phyloP scores from a whole-genome alignment of 2,888 invertebrate genomes.

The Labia minor region DNA sequence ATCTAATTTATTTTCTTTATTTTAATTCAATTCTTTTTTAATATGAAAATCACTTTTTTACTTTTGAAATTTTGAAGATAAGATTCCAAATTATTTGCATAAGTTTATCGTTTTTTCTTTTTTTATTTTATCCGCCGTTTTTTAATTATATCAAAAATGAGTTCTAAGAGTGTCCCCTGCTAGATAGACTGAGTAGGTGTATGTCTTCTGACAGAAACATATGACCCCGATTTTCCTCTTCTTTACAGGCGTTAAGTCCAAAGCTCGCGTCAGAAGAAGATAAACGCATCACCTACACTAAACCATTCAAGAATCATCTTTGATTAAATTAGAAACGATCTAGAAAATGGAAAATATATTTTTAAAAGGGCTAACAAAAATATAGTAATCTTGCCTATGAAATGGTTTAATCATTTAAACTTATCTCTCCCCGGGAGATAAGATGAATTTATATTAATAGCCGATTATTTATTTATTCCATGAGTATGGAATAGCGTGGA shows the following conservation, averaged over 20 bases:
- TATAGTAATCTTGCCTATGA: background rate
- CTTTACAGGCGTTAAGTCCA: too few species aligned
- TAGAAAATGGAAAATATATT: too few species aligned
- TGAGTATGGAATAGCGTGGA: background rate
- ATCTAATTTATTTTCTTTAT: too few species aligned
- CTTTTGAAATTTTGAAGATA: too few species aligned
- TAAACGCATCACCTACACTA: background rate
- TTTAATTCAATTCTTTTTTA: too few species aligned
- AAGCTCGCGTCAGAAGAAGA: too few species aligned
- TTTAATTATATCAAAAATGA: too few species aligned
- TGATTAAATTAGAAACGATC: background rate
- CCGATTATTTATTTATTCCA: background rate
- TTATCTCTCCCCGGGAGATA: background rate
- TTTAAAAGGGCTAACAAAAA: background rate
- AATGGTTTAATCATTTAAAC: background rate
- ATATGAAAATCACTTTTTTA: too few species aligned
- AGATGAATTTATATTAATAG: constrained; percentile 13
- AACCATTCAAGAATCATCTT: background rate
- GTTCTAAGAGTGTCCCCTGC: too few species aligned
- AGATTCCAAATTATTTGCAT: too few species aligned
- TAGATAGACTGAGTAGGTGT: background rate
- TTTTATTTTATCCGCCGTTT: too few species aligned
- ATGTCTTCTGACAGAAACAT: background rate
- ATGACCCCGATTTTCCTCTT: background rate
- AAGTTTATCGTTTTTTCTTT: too few species aligned